Percentiles rank a stretch among this genome's conserved stretches.
These are phyloP conservation scores for Malacoraja senta DNA, from an alignment of 2,797 vertebrate genomes.

Conservation along the genomic window DNA sequence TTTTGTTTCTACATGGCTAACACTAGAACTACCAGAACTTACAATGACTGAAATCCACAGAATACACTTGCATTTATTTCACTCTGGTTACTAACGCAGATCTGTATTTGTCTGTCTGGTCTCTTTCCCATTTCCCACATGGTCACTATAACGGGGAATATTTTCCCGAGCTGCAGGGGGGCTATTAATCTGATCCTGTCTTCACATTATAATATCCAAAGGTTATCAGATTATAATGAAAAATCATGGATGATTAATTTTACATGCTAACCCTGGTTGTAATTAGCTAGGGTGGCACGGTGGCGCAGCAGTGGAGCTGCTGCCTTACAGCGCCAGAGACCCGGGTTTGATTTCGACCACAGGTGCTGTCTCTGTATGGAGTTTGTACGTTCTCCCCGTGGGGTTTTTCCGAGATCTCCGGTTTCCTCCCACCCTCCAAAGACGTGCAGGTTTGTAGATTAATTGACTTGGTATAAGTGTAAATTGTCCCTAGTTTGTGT, in stretches of 20 bases:
- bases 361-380: too few relatives aligned
- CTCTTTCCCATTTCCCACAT: not conserved
- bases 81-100: not conserved
- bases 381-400: too few relatives aligned
- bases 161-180: not conserved
- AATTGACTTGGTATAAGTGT: too few relatives aligned
- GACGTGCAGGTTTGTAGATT: too few relatives aligned
- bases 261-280: not conserved
- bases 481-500: too few relatives aligned
- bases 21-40: not conserved
- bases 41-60: not conserved
- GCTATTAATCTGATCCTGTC: not conserved
- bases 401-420: too few relatives aligned
- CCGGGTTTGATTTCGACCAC: too few relatives aligned
- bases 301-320: too few relatives aligned
- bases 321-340: too few relatives aligned
- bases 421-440: too few relatives aligned
- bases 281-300: not conserved
- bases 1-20: not conserved
- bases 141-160: not conserved
- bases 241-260: not conserved
- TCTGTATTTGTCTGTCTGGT: not conserved
- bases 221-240: not conserved
- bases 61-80: not conserved
- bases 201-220: not conserved